Percentiles rank a stretch among this genome's conserved stretches.
Conservation (phyloP, 2,888 invertebrate species). For the Tenthredo scrophulariae region DNA sequence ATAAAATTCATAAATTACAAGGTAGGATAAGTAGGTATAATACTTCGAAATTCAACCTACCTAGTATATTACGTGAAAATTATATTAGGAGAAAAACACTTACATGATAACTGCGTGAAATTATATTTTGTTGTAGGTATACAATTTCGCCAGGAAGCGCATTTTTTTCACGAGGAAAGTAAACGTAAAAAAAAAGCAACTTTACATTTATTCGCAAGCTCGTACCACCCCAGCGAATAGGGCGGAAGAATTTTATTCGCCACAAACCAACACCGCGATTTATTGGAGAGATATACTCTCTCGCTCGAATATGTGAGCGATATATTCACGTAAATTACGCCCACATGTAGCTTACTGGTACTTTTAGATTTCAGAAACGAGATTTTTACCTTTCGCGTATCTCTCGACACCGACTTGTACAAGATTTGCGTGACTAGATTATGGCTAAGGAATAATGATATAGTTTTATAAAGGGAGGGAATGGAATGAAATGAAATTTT, state of each 20-base stretch:
- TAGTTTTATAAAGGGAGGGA: neutral
- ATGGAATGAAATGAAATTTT: neutral
- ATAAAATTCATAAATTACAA: neutral
- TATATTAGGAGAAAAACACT: neutral
- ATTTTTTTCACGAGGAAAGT: neutral
- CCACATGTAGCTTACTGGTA: neutral
- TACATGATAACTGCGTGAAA: neutral
- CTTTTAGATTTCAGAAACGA: neutral
- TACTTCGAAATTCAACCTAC: neutral
- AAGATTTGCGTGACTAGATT: slow-evolving; percentile 18
- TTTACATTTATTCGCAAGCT: neutral
- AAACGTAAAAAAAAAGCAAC: neutral
- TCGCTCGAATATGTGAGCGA: neutral
- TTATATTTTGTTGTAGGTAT: neutral
- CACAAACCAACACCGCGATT: neutral
- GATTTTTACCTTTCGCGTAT: neutral
- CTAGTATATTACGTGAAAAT: neutral
- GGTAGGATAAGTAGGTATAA: neutral
- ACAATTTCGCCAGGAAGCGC: neutral
- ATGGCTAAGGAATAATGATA: neutral
- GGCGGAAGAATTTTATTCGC: neutral
- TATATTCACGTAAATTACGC: neutral
- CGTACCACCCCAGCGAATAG: neutral
- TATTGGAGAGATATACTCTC: neutral
- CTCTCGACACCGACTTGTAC: slow-evolving; percentile 7